Percentiles rank a stretch among this genome's conserved stretches.
phyloP scores from a whole-genome alignment of 2,797 vertebrate species.

The Pyrocephalus nanus region DNA sequence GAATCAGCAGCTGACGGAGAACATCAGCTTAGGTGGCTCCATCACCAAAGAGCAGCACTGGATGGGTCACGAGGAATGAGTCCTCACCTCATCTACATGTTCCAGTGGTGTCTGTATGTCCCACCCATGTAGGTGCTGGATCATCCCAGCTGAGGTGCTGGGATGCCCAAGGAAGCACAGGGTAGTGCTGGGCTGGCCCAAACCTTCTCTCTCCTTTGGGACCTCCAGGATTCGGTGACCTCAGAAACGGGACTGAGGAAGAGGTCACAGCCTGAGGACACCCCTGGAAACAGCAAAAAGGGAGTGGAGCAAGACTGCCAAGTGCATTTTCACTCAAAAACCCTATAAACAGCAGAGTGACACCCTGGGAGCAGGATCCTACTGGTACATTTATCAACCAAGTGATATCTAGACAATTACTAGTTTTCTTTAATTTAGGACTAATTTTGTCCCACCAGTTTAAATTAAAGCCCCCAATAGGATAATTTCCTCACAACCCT shows the following conservation, averaged over 20 bases:
- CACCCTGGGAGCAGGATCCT: neutral
- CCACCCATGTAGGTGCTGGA: neutral
- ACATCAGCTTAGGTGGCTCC: fast-evolving
- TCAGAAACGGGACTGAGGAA: neutral
- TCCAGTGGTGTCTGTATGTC: neutral
- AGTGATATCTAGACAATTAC: slow-evolving; percentile 49
- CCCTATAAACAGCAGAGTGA: neutral
- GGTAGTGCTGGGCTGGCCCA: neutral
- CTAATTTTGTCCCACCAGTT: slow-evolving; percentile 66
- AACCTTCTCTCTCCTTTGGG: neutral
- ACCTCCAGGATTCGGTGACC: neutral
- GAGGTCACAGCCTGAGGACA: neutral
- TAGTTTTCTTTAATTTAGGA: slow-evolving; percentile 65
- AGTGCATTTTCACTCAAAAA: neutral
- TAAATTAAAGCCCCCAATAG: slow-evolving; percentile 66
- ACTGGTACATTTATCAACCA: slow-evolving; percentile 40
- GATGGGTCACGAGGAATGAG: fast-evolving
- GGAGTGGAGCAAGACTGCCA: neutral
- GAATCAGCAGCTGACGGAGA: neutral
- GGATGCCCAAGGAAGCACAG: neutral
- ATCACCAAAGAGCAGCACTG: neutral
- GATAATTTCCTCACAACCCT: slow-evolving; percentile 64
- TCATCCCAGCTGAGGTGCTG: neutral
- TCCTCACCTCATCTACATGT: fast-evolving
- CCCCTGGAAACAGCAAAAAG: neutral